Conservation (phyloP, 1,140 invertebrate genomes). For the Aphaenogaster rudis region DNA sequence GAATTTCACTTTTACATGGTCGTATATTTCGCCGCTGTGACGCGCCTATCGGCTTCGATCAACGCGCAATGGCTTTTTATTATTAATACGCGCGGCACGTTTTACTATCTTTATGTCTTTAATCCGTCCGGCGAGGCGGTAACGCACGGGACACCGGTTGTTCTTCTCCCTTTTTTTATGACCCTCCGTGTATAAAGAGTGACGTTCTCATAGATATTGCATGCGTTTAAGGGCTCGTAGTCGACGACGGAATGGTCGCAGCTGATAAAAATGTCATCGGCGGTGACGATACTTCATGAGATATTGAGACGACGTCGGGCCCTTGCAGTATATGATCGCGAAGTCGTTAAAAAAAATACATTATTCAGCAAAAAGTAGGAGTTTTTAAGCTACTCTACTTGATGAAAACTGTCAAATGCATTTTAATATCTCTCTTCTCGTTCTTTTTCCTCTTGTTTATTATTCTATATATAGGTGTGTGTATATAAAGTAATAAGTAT, state of each 20-base stretch:
- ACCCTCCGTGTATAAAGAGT: conserved; percentile 19
- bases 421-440: neutral
- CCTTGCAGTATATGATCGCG: neutral
- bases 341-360: neutral
- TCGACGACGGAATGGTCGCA: neutral
- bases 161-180: conserved; percentile 29
- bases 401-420: neutral
- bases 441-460: neutral
- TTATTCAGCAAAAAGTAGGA: neutral
- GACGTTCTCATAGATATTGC: conserved; percentile 14
- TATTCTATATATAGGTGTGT: neutral
- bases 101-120: conserved; percentile 72
- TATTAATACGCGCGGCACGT: conserved; percentile 66
- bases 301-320: neutral
- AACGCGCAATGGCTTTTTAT: conserved; percentile 59
- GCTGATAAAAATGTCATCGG: conserved; percentile 53
- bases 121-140: conserved; percentile 51
- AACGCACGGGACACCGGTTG: conserved; percentile 36
- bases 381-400: conserved; percentile 2
- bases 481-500: neutral
- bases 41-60: conserved; percentile 71
- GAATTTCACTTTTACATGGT: conserved; percentile 69
- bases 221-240: conserved; percentile 34
- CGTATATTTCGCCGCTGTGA: conserved; percentile 61
- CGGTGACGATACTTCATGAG: neutral